Evolutionary conservation across 2,888 invertebrate species (phyloP).

Genomic region (Oligia latruncula): DNA sequence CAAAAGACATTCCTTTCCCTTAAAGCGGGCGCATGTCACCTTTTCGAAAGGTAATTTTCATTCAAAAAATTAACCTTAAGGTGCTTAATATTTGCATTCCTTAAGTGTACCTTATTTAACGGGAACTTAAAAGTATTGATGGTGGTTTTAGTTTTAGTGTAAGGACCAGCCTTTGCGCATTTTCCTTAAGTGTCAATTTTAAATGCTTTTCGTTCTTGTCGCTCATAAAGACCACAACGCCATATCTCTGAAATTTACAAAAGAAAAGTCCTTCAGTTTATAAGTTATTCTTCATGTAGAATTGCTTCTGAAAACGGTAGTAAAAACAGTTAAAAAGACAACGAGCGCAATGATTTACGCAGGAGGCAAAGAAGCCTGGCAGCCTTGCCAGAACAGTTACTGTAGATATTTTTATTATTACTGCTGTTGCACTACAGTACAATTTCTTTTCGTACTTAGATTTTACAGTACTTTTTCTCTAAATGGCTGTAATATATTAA

Average conservation of each 20-base stretch:
- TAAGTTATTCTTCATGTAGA: conserved; percentile 13
- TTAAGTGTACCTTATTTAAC: no score
- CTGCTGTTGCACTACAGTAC: conserved; percentile 55
- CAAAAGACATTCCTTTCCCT: background rate
- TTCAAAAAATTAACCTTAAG: background rate
- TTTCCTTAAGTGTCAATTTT: no score
- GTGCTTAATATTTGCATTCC: no score
- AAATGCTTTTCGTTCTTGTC: background rate
- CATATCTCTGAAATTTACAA: background rate
- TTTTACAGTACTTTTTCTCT: background rate
- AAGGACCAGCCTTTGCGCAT: no score
- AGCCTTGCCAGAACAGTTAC: conserved; percentile 68
- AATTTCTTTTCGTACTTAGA: conserved; percentile 53
- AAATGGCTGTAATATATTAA: background rate
- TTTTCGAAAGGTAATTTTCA: background rate
- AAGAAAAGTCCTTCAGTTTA: background rate
- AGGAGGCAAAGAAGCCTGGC: conserved; percentile 65
- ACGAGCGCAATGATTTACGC: conserved; percentile 78
- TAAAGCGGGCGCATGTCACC: background rate
- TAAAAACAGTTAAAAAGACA: conserved; percentile 74
- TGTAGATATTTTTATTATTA: conserved; percentile 71
- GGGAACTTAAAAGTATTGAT: no score
- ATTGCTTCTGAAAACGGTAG: conserved; percentile 5
- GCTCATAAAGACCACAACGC: background rate
- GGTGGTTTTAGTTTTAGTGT: no score